Evolutionary conservation across 2,888 invertebrate species (phyloP).

Genomic region (Anagyrus pseudococci): DNA sequence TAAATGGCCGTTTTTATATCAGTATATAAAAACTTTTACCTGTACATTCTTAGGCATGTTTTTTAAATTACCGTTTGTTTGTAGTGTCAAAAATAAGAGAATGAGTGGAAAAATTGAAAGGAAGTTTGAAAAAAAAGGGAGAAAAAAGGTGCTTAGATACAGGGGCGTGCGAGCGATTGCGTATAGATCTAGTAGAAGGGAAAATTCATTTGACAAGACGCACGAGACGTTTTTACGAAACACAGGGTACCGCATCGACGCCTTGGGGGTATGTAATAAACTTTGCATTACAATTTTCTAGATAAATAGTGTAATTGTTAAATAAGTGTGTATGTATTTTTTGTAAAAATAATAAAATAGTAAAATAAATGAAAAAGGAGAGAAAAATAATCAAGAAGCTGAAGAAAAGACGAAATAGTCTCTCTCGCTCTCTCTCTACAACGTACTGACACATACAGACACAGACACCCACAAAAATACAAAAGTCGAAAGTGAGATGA

Average conservation of each 20-base stretch:
- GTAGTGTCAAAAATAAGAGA: no score
- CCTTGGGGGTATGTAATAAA: conserved; percentile 21
- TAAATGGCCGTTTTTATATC: no score
- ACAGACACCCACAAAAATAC: no score
- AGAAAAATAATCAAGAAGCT: conserved; percentile 10
- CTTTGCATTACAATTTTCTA: conserved; percentile 38
- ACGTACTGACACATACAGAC: no score
- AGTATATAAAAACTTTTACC: no score
- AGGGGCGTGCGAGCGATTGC: not conserved
- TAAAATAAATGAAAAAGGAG: not conserved
- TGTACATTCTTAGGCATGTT: no score
- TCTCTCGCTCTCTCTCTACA: no score
- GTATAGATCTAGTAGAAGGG: not conserved
- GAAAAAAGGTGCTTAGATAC: not conserved
- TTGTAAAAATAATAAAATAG: conserved; percentile 25
- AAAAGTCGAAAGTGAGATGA: no score
- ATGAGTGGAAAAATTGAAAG: not conserved
- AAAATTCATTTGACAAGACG: not conserved
- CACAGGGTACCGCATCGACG: conserved; percentile 36
- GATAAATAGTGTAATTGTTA: conserved; percentile 11
- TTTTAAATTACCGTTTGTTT: no score
- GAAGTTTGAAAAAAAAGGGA: not conserved
- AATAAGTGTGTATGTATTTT: conserved; percentile 28
- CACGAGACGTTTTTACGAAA: conserved; percentile 34
- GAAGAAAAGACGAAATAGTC: conserved; percentile 1